These are phyloP conservation scores for Salvelinus sp. DNA, from an alignment of 2,113 vertebrate genomes.

Conservation along the genomic window DNA sequence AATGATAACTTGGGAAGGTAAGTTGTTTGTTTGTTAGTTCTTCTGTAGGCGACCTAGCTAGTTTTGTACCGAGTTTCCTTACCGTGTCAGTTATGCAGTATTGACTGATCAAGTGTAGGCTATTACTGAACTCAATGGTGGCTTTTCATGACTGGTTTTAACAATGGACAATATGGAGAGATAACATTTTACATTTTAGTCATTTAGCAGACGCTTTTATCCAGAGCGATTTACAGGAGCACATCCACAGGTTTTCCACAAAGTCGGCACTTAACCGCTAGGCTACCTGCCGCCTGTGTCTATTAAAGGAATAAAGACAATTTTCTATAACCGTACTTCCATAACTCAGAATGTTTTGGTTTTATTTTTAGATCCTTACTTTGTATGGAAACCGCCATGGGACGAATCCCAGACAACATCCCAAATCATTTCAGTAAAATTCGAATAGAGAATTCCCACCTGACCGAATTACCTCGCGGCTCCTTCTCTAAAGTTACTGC, in stretches of 20 bases:
- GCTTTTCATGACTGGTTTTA: too few relatives aligned
- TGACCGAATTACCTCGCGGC: constrained; percentile 80
- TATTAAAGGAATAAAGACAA: too few relatives aligned
- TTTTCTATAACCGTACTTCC: too few relatives aligned
- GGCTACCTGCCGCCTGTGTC: too few relatives aligned
- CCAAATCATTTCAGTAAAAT: constrained; percentile 81
- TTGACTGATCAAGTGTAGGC: neutral
- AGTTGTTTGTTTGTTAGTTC: constrained; percentile 18
- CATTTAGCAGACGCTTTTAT: too few relatives aligned
- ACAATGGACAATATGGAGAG: too few relatives aligned
- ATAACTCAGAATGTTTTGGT: neutral
- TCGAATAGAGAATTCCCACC: constrained; percentile 84
- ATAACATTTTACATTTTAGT: too few relatives aligned
- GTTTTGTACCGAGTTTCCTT: neutral
- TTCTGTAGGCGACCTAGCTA: neutral
- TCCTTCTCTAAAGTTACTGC: constrained; percentile 75
- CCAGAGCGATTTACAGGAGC: too few relatives aligned
- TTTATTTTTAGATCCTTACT: constrained; percentile 75
- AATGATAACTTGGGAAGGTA: constrained; percentile 85
- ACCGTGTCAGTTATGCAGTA: neutral
- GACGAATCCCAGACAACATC: constrained; percentile 77
- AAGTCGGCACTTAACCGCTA: too few relatives aligned
- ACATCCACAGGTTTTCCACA: too few relatives aligned
- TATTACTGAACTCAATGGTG: too few relatives aligned
- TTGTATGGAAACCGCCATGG: constrained; percentile 79